Base-by-base conservation (phyloP, 2,113 vertebrate species). In the Okapia johnstoni region DNA sequence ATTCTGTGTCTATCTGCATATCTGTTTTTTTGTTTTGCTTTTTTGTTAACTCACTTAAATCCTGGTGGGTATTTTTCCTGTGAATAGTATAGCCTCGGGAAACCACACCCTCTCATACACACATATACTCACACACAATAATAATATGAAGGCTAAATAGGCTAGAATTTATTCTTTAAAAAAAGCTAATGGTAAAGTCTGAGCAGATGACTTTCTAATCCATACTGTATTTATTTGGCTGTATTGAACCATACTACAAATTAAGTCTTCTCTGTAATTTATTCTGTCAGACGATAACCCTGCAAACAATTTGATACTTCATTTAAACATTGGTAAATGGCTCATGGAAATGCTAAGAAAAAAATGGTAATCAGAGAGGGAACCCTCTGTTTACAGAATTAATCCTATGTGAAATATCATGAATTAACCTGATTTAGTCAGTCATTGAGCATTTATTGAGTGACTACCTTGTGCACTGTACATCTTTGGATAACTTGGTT, bases 171-270 rank as follows among this genome's bases (percentile, higher is more conserved):
- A 96, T 98, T 97, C 97, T 98, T 98, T 92, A 85, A 98, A 93
- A 98, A 95, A 93, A 98, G 81, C 93, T 85, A 92, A 95, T 98
- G 98, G 96, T 98, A 97, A 98, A 98, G 97, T 98, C 97, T 98
- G 90, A 26, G 61, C 92, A 90, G 98, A 98, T 98, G 98, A 97
- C 97, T 98, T 98, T 98, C 96, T 98, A 98, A 99, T 98, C 98
- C 97, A 95, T 98, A 98, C 97, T 97, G 97, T 98, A 99, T 98
- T 98, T 98, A 99, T 99, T 98, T 98, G 98, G 96, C 98, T 98
- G 97, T 98, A 98, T 98, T 99, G 98, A 98, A 97, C 98, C 97
- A 84, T 98, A 98, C 89, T 98, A 98, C 96, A 98, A 99, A 99
- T 99, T 98, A 99, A 98, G 98, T 95, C 96, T 98, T 97, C 98